Evolutionary conservation across 1,140 invertebrate genomes (phyloP), one percentile per base, ranked within the genome.

Genomic region (Pararge aegeria): DNA sequence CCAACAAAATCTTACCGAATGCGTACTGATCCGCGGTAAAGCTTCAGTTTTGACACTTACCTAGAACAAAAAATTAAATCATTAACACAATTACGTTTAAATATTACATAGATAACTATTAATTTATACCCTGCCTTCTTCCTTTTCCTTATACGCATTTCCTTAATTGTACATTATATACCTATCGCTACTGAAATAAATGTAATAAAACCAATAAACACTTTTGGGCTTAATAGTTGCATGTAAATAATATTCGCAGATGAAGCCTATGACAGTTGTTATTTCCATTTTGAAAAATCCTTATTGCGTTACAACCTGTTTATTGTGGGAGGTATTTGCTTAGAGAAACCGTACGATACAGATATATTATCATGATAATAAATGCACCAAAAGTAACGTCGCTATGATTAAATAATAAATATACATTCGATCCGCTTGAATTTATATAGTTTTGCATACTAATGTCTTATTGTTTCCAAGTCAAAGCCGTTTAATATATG

Each of bases 1-100:
- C 70, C 64, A 73, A 69, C 71, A 48, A 66, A 68, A 80, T 68
- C 73, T 85, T 77, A 83, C 83, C 80, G 19, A 65, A 70, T 69
- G 55, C 64, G 46, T 60, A 51, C n/a, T 34, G 44, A 62, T 38
- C 24, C 34, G 21, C 42, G 10, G 24, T 15, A 37, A 19, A 18
- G 13, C 15, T 38, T 21, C 37, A 5, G 29, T 13, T 27, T 49
- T 29, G 19, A 15, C 38, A 21, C 80, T 86, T 70, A 86, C 83
- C 81, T 86, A 70, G n/a, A 83, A 83, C 71, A 83, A 66, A 68
- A 38, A 46, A 34, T 34, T 4, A 34, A 34, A 34, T 34, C 0
- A 34, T 34, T 12, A 34, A 12, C 2, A 34, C 30, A 1, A 30
- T n/a, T n/a, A 30, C 10, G 34, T 13, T 37, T 37, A 3, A 37